These are phyloP conservation scores for Leptogaster cylindrica DNA, from an alignment of 2,888 invertebrate genomes.

Conservation along the genomic window DNA sequence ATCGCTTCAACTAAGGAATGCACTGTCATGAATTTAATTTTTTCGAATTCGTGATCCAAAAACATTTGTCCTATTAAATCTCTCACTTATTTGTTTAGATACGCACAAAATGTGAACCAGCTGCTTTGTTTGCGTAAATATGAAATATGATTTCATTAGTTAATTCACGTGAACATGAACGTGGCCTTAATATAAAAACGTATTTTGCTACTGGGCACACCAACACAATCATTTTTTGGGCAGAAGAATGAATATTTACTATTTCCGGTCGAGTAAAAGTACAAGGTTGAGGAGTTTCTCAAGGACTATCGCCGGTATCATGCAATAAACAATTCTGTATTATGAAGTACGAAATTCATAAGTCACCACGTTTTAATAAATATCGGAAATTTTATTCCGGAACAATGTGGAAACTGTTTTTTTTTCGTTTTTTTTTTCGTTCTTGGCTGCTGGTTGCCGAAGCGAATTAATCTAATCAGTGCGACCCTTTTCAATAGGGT, in stretches of 20 bases:
- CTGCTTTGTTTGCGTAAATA: too few relatives aligned
- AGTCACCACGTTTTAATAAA: not conserved
- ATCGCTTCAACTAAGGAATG: too few relatives aligned
- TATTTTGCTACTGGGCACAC: not conserved
- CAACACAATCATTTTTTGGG: not conserved
- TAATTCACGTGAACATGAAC: not conserved
- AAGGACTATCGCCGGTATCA: not conserved
- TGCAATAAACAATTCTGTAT: not conserved
- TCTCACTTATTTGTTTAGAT: too few relatives aligned
- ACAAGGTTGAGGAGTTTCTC: not conserved
- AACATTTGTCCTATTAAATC: too few relatives aligned
- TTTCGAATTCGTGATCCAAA: too few relatives aligned
- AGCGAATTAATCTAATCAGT: not conserved
- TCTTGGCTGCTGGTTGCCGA: not conserved
- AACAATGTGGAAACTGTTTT: not conserved
- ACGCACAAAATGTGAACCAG: too few relatives aligned
- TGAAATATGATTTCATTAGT: not conserved
- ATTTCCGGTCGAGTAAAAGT: conserved; percentile 1
- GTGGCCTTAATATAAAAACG: not conserved
- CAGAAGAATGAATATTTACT: not conserved
- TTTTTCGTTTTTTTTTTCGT: too few relatives aligned
- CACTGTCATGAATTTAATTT: too few relatives aligned
- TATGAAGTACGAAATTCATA: not conserved
- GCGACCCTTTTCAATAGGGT: not conserved
- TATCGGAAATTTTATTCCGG: not conserved